Percentiles rank a stretch among this genome's conserved stretches.
Evolutionary conservation across 2,113 vertebrate species (phyloP).

Genomic region (Ancistrus triradiatus): DNA sequence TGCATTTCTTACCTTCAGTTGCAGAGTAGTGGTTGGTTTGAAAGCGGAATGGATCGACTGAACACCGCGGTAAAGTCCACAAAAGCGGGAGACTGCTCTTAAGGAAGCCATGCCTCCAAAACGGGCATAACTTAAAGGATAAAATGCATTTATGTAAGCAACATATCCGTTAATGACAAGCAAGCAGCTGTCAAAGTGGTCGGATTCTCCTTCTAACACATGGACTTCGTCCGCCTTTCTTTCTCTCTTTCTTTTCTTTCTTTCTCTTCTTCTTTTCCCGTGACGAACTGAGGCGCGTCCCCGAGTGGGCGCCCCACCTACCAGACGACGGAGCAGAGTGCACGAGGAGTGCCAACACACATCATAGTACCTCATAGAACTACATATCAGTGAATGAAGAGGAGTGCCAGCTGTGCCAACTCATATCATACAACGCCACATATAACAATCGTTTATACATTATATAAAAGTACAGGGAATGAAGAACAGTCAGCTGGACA

Average conservation of each 20-base stretch:
- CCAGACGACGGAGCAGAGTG: not conserved
- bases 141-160: not conserved
- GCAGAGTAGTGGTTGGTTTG: not conserved
- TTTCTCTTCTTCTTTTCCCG: not conserved
- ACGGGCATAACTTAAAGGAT: not conserved
- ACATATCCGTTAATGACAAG: not conserved
- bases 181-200: too few relatives aligned
- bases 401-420: too few relatives aligned
- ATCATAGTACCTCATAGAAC: too few relatives aligned
- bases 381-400: too few relatives aligned
- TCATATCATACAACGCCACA: too few relatives aligned
- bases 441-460: too few relatives aligned
- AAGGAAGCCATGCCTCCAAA: constrained; percentile 3
- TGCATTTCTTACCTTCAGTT: constrained; percentile 16
- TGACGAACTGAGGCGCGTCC: not conserved
- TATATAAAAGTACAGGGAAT: too few relatives aligned
- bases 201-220: too few relatives aligned
- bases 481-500: too few relatives aligned
- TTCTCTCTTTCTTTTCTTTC: too few relatives aligned
- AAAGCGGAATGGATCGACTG: not conserved
- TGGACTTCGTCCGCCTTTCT: too few relatives aligned
- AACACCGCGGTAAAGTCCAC: constrained; percentile 7
- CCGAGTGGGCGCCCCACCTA: constrained; percentile 4
- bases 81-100: not conserved
- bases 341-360: too few relatives aligned